phyloP scores from a whole-genome alignment of 2,888 invertebrate species.

The Nephrotoma flavescens region DNA sequence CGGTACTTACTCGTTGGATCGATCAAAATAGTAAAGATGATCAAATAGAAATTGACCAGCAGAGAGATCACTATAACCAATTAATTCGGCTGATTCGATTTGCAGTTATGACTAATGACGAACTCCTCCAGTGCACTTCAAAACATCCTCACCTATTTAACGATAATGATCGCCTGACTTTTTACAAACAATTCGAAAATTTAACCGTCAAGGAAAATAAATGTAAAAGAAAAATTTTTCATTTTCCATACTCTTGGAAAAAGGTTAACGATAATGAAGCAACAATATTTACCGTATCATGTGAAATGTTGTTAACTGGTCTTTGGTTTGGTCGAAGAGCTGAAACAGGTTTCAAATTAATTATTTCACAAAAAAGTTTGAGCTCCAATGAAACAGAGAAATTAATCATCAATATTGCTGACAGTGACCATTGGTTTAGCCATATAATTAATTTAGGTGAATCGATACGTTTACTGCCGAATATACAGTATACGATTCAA shows the following conservation, averaged over 20 bases:
- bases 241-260: background rate
- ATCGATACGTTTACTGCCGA: background rate
- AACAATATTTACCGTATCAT: background rate
- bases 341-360: background rate
- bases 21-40: background rate
- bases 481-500: background rate
- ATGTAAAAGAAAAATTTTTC: background rate
- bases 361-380: background rate
- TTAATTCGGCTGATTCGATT: background rate
- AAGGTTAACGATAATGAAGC: background rate
- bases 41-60: background rate
- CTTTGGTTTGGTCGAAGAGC: background rate
- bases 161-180: background rate
- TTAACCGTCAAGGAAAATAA: background rate
- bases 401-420: background rate
- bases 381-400: background rate
- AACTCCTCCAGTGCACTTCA: background rate
- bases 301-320: background rate
- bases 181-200: background rate
- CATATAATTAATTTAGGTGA: background rate
- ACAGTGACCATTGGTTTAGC: background rate
- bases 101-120: background rate
- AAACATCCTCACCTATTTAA: background rate
- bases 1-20: background rate
- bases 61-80: background rate